A percentile compares a stretch with the other conserved stretches of the same genome.
Conservation (phyloP, 2,888 invertebrate species). For the Sepioteuthis lessoniana region DNA sequence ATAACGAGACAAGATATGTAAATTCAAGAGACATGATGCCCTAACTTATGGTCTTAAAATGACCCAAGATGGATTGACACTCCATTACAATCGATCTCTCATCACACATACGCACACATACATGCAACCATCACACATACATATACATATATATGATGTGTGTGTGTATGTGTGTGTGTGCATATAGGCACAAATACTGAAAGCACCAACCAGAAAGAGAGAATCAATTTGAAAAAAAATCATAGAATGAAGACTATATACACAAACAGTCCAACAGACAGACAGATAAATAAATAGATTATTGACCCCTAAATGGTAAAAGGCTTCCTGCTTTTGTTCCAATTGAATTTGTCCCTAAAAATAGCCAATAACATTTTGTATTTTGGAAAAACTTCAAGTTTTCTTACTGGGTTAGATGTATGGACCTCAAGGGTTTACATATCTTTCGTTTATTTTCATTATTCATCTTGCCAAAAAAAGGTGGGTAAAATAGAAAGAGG, state of each 20-base stretch:
- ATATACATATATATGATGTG: neutral
- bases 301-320: slow-evolving; percentile 33
- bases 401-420: neutral
- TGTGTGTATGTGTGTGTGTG: neutral
- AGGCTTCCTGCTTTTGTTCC: slow-evolving; percentile 33
- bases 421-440: neutral
- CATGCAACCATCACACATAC: too few species aligned
- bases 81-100: too few species aligned
- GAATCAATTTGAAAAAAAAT: neutral
- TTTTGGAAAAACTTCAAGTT: neutral
- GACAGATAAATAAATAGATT: neutral
- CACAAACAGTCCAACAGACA: neutral
- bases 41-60: too few species aligned
- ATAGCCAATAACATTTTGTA: neutral
- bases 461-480: neutral
- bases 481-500: neutral
- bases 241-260: neutral
- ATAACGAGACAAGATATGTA: too few species aligned
- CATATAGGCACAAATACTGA: neutral
- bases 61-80: too few species aligned
- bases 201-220: neutral
- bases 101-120: too few species aligned
- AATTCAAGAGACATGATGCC: too few species aligned
- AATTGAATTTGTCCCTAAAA: neutral
- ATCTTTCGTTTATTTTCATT: neutral